Evolutionary conservation across 2,113 vertebrate species (phyloP), one percentile per base, ranked within the genome.

Genomic region (Otus sunia): DNA sequence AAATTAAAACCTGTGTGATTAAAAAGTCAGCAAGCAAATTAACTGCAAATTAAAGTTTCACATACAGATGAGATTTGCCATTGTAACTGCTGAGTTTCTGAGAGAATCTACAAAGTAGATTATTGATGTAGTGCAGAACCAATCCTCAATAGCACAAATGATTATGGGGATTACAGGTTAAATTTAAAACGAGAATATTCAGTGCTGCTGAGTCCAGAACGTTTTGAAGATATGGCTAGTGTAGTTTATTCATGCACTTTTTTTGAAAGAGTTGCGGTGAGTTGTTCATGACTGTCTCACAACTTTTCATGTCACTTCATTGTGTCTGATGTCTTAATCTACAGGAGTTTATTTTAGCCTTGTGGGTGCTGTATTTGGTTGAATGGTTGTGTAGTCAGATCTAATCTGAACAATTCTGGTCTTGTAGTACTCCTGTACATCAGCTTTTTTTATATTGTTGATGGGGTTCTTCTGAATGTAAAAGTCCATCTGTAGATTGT

Each of bases 331-430:
- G 18, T 39, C 45, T 66, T 91, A 52, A 73, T 59, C 43, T 73
- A 6, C 25, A 64, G 21, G 36, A 74, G 36, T 60, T 86, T 79
- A 23, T 60, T 85, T 55, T 86, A 62, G 18, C 27, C 34, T 45
- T 49, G 19, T 53, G 34, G 16, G 12, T 68, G 12, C 30, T 79
- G 18, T 53, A 26, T 56, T 82, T 0, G 0, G 2, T 39, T 84
- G 37, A 49, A 30, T 58, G 36, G 49, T 29, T 16, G 1, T 23
- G 10, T 88, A n/a, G 11, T 80, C 29, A 43, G 11, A 62, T 50
- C 27, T 88, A 30, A 49, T 2, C 7, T 50, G 53, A 88, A 17
- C 15, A 27, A 0, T 73, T 86, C 30, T 69, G 6, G 5, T 88
- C 7, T 60, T 85, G 11, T 23, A 63, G 49, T 59, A 45, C 10